Evolutionary conservation across 2,888 invertebrate genomes (phyloP).

Genomic region (Xestia c-nigrum): DNA sequence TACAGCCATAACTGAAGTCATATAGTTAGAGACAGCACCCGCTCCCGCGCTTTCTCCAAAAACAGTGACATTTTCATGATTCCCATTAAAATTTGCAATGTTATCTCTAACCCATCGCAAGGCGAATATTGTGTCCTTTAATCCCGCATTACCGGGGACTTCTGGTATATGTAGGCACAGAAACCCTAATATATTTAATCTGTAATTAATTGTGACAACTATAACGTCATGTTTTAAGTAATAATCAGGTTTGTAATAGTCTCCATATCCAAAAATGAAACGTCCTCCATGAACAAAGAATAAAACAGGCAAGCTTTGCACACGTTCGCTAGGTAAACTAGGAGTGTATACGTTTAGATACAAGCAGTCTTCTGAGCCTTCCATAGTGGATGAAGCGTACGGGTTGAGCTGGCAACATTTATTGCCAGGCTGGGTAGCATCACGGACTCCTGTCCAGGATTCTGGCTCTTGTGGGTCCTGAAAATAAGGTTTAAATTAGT

Average conservation of each 20-base stretch:
- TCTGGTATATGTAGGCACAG: conserved; percentile 81
- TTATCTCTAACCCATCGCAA: conserved; percentile 84
- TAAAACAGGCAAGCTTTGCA: conserved; percentile 85
- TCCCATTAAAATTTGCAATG: conserved; percentile 81
- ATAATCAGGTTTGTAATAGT: conserved; percentile 85
- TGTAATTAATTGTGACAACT: conserved; percentile 84
- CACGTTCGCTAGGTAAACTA: conserved; percentile 81
- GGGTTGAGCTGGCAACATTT: conserved; percentile 87
- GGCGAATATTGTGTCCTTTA: conserved; percentile 83
- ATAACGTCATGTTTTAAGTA: conserved; percentile 80
- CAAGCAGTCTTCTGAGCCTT: conserved; percentile 92
- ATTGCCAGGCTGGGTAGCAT: conserved; percentile 84
- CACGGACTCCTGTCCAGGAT: conserved; percentile 78
- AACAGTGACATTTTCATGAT: conserved; percentile 78
- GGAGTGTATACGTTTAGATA: conserved; percentile 93
- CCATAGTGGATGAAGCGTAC: conserved; percentile 77
- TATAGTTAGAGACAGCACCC: conserved; percentile 73
- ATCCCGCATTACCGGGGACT: conserved; percentile 83
- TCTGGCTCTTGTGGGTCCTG: conserved; percentile 82
- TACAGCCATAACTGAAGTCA: conserved; percentile 78
- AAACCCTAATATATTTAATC: conserved; percentile 82
- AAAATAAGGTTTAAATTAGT: conserved; percentile 46
- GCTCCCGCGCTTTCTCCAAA: conserved; percentile 85
- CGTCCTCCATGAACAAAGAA: conserved; percentile 91
- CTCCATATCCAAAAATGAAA: conserved; percentile 88